These are phyloP conservation scores for Pantelozetes paolii DNA, from an alignment of 2,888 invertebrate species.

Conservation along the genomic window DNA sequence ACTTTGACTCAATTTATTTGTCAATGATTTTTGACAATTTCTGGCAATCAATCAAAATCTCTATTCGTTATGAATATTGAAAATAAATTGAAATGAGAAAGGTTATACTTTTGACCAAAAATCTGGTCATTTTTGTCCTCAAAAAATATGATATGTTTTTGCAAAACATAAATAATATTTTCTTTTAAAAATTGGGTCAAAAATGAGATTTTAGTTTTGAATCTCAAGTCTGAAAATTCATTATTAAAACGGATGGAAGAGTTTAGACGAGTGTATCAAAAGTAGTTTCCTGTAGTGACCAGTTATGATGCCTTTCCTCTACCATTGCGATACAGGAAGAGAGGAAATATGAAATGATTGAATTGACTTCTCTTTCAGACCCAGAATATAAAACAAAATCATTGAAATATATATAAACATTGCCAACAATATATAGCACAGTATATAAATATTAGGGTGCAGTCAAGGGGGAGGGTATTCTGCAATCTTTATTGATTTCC, in stretches of 20 bases:
- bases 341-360: slow-evolving; percentile 37
- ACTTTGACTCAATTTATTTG: slow-evolving; percentile 32
- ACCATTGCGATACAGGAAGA: slow-evolving; percentile 25
- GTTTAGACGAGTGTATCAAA: slow-evolving; percentile 4
- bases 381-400: not conserved
- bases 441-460: not conserved
- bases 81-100: not conserved
- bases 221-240: not conserved
- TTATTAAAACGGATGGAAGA: slow-evolving; percentile 27
- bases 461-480: not conserved
- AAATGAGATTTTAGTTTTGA: too few relatives aligned
- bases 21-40: slow-evolving; percentile 20
- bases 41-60: not conserved
- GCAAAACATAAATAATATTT: not conserved
- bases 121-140: not conserved
- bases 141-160: not conserved
- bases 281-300: too few relatives aligned
- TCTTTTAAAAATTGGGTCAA: not conserved
- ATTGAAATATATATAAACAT: not conserved
- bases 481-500: too few relatives aligned
- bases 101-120: not conserved
- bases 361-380: slow-evolving; percentile 12
- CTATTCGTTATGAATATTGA: not conserved
- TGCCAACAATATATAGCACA: not conserved
- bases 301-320: not conserved